A percentile compares a stretch with the other conserved stretches of the same genome.
phyloP scores from a whole-genome alignment of 2,888 invertebrate species.

The Sipha maydis region DNA sequence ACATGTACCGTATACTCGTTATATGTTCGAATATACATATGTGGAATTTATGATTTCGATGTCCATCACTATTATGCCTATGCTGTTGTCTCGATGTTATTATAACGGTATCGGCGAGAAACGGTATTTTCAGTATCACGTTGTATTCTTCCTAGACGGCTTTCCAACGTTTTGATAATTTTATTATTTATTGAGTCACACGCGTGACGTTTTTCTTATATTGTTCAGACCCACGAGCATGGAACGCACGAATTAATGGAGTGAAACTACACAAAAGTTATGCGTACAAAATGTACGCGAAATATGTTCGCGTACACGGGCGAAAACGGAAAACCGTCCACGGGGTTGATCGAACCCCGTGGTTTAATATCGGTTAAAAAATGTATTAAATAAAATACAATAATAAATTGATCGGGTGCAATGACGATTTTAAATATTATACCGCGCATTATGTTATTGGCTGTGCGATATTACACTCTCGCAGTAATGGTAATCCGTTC shows the following conservation, averaged over 20 bases:
- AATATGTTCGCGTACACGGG: no score
- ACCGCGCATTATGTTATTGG: no score
- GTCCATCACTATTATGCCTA: no score
- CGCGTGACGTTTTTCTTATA: neutral
- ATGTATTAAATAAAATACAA: neutral
- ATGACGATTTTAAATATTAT: neutral
- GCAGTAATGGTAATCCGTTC: no score
- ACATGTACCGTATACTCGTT: no score
- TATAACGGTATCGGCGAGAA: neutral
- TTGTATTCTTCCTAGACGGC: neutral
- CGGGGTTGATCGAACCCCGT: conserved; percentile 17
- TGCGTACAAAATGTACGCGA: no score
- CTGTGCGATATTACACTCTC: no score
- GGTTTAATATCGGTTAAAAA: no score
- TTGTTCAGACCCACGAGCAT: neutral
- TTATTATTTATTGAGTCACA: neutral
- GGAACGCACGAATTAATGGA: conserved; percentile 11
- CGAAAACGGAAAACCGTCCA: neutral
- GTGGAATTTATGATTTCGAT: no score
- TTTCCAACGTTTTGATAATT: neutral
- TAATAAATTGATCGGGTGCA: neutral
- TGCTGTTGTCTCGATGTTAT: neutral
- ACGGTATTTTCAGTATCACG: neutral
- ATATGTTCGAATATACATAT: no score
- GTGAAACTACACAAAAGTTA: neutral